Base-by-base conservation (phyloP, 2,888 invertebrate species). In the Glyphotaelius pellucidus region DNA sequence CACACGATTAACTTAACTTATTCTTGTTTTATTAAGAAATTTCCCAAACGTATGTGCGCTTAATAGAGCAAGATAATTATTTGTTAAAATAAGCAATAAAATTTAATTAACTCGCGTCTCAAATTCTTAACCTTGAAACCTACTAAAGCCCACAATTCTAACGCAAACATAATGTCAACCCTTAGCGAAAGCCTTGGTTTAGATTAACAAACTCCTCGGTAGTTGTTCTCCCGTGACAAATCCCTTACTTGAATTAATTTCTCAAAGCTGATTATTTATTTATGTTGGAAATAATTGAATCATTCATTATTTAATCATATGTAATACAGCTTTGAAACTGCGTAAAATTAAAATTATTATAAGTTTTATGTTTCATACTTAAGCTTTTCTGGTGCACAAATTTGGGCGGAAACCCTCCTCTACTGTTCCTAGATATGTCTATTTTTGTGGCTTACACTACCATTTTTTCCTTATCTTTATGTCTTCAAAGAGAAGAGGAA, bases 221-320 rank as follows among this genome's bases (percentile, higher is more conserved):
- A 47, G 42, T 79, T 25, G 38, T 35, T 35, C 88, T 89, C 88
- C 35, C 79, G 31, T 80, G 79, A 89, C 88, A 89, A 89, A 89
- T 89, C 88, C 32, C 67, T 35, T 32, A 35, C 79, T 89, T 89
- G 80, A 89, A 87, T 87, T 52, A 87, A 87, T 87, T 87, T 67
- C 25, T 67, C 67, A 67, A 67, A 67, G 67, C 67, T 67, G 67
- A 25, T n/a, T 67, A 67, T 67, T 67, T 67, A 67, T 67, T 67
- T 67, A 25, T 9, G 67, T n/a, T 0, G n/a, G 67, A 67, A n/a
- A 7, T 67, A 67, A 67, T 67, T 67, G 67, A 67, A 67, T 67
- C 25, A 67, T 67, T 67, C 67, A n/a, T 67, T 9, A 67, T 67
- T n/a, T 67, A 67, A 25, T n/a, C 25, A 67, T n/a, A n/a, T 25